Evolutionary conservation across 2,797 vertebrate species (phyloP), one percentile per base, ranked within the genome.

Genomic region (Acrossocheilus wenchowensis): DNA sequence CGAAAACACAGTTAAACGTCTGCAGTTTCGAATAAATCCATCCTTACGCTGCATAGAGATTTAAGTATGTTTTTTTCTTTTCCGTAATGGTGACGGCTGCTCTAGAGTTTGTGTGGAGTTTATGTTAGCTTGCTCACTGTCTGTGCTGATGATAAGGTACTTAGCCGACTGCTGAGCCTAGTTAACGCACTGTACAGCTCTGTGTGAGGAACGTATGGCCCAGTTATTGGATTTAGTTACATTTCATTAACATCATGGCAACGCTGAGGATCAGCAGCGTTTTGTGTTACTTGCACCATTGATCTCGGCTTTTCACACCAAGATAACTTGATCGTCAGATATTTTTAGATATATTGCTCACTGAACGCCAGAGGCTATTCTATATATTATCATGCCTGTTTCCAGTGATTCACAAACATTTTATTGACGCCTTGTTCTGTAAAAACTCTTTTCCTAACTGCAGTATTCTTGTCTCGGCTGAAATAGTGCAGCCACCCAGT

Each of bases 101-200:
- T 43, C 19, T 41, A 57, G 71, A 39, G 81, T n/a, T 48, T 26
- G 72, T 45, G 71, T 81, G 30, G 23, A 78, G 78, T 81, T 79
- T 45, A 73, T 72, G 43, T 79, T 80, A 73, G 78, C 62, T 84
- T 15, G 17, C 68, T 84, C 64, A 75, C 60, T 81, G 34, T 82
- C 71, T 88, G 62, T 36, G 41, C 15, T 69, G 83, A 85, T 77
- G 83, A 88, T 85, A 82, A 78, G 87, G 79, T 81, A 62, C 83
- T 88, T 88, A 82, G 62, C 79, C 68, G 64, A 88, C 60, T 36
- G 87, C 83, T 88, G 87, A 88, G 83, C 81, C 87, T 78, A 71
- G 75, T 79, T 83, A 50, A 83, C 30, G 36, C 77, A 72, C 39
- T 79, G 52, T 69, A 62, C 45, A 43, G 60, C 41, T 64, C 36